phyloP scores from a whole-genome alignment of 2,888 invertebrate genomes.

The Eubasilissa splendida region DNA sequence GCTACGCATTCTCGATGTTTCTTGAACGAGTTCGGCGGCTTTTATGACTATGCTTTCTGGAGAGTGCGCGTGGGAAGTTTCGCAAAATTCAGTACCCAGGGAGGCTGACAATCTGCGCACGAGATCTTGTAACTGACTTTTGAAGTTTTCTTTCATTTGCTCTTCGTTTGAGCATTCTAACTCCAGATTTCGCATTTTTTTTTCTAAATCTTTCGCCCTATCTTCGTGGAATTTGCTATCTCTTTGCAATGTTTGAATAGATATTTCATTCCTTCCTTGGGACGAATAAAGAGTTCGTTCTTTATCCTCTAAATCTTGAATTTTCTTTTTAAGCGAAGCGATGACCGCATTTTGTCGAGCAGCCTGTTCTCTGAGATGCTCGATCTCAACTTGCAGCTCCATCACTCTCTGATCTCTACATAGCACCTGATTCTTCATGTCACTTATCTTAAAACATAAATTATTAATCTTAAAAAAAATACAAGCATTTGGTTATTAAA shows the following conservation, averaged over 20 bases:
- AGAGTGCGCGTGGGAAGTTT: constrained; percentile 75
- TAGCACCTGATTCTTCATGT: constrained; percentile 80
- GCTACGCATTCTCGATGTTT: constrained; percentile 77
- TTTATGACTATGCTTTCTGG: constrained; percentile 84
- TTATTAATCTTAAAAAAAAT: background rate
- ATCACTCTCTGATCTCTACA: constrained; percentile 80
- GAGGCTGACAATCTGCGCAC: constrained; percentile 81
- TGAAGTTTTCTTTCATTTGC: constrained; percentile 81
- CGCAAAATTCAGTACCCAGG: constrained; percentile 81
- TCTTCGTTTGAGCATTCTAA: constrained; percentile 81
- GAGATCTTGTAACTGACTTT: constrained; percentile 80
- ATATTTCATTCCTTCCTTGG: constrained; percentile 79
- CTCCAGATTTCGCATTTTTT: constrained; percentile 82
- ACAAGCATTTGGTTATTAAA: too few species aligned
- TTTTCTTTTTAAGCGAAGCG: constrained; percentile 83
- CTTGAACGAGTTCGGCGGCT: constrained; percentile 85
- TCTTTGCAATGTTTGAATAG: constrained; percentile 82
- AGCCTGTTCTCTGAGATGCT: constrained; percentile 85
- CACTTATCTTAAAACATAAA: constrained; percentile 74
- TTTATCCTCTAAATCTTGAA: constrained; percentile 84
- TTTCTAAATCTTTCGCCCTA: constrained; percentile 82
- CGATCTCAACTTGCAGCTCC: constrained; percentile 85
- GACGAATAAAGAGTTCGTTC: constrained; percentile 78
- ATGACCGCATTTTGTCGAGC: constrained; percentile 88
- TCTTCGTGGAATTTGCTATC: constrained; percentile 83